Evolutionary conservation across 2,113 vertebrate genomes (phyloP), one percentile per base, ranked within the genome.

Genomic region (Scalopus aquaticus): DNA sequence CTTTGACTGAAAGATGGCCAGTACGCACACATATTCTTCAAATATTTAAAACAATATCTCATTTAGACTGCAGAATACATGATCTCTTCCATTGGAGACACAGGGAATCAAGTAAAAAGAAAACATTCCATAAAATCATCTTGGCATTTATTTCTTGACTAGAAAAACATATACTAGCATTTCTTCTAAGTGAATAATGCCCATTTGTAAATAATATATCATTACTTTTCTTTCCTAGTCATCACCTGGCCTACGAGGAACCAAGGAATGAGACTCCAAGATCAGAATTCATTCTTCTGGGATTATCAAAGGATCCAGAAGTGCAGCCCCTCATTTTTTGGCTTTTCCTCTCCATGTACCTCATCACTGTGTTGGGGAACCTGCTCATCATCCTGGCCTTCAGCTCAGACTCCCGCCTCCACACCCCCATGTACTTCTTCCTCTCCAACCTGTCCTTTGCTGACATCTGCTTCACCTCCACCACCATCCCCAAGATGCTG

Each of bases 281-380:
- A 42, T 80, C 78, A 91, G 20, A 19, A 39, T 93, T 95, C 69
- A 5, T 84, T 60, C 93, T 93, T 17, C 37, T 91, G 54, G 54
- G 54, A 7, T 56, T 56, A 22, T 56, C 54, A 56, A 7, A 56
- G 5, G 54, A 56, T 22, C 35, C 58, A 69, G 76, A n/a, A 9
- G 3, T 90, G 32, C 90, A 94, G 7, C 42, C 69, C 10, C 11
- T 86, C 58, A 15, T 86, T 0, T 93, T 89, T 73, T 44, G 20
- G 6, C 11, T 88, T 2, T 94, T 96, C 37, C 30, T 90, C 15
- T 95, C 17, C 32, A 82, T 87, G 46, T 93, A 95, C 26, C 39
- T 88, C 46, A 56, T 56, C 54, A 56, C 54, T 22, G 54, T 56
- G 54, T 22, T 56, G 54, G 54, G 54, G 20, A 56, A 56, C 54